Evolutionary conservation across 2,113 vertebrate genomes (phyloP).

Genomic region (Odocoileus hemionus): DNA sequence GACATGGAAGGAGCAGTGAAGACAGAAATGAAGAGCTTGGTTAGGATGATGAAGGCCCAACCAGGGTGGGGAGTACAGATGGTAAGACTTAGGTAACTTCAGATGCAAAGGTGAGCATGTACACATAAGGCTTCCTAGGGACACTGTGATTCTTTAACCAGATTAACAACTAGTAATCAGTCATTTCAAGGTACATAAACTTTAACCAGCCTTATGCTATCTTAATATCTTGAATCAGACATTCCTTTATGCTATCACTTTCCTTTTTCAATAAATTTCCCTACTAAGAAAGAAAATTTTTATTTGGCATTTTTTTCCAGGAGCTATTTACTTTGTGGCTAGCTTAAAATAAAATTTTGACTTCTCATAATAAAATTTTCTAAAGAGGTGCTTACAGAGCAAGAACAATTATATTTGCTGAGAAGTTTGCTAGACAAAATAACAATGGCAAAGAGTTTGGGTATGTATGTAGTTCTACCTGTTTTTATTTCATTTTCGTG

Average conservation of each 20-base stretch:
- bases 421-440: background rate
- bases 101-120: background rate
- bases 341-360: slow-evolving; percentile 36
- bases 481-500: slow-evolving; percentile 5
- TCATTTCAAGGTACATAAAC: background rate
- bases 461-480: background rate
- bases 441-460: background rate
- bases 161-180: background rate
- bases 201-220: background rate
- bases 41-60: background rate
- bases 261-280: background rate
- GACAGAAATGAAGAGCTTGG: background rate
- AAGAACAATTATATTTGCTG: background rate
- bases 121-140: background rate
- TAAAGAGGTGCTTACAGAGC: background rate
- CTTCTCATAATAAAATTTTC: background rate
- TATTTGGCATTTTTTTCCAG: background rate
- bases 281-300: background rate
- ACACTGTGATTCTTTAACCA: background rate
- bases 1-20: background rate
- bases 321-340: background rate
- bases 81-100: background rate
- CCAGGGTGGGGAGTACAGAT: background rate
- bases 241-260: background rate
- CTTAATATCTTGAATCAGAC: background rate